These are phyloP conservation scores for Lipotes vexillifer DNA, from an alignment of 2,113 vertebrate species.

Conservation along the genomic window DNA sequence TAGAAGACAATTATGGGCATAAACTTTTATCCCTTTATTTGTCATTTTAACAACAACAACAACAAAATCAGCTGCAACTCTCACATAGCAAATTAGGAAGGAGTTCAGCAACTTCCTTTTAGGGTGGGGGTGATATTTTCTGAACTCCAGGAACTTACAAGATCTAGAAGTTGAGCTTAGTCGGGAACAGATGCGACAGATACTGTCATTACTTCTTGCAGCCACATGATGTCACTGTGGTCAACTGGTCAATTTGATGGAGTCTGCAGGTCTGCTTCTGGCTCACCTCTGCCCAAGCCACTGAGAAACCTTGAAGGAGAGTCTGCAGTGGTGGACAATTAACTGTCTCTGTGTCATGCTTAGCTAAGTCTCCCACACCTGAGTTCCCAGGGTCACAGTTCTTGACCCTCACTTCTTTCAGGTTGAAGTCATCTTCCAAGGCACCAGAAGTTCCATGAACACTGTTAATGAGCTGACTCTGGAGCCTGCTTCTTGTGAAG, in stretches of 20 bases:
- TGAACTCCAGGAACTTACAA: not conserved
- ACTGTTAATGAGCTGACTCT: not conserved
- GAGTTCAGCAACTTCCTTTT: not conserved
- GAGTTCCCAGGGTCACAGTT: not conserved
- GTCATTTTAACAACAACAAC: not conserved
- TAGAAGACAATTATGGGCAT: not conserved
- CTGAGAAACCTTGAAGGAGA: not conserved
- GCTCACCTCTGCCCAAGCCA: not conserved
- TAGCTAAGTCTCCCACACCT: not conserved
- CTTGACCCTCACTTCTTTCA: not conserved
- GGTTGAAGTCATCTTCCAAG: not conserved
- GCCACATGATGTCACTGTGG: conserved; percentile 56
- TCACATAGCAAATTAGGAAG: not conserved
- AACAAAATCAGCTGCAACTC: not conserved
- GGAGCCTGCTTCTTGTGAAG: not conserved
- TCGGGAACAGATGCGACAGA: not conserved
- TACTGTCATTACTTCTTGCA: not conserved
- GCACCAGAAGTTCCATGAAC: not conserved
- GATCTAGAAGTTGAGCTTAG: not conserved
- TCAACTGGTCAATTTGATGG: not conserved
- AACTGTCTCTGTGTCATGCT: not conserved
- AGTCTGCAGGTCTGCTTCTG: accelerated
- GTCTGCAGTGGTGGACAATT: too few species aligned
- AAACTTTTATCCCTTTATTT: not conserved
- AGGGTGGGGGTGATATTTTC: not conserved